phyloP scores from a whole-genome alignment of 2,113 vertebrate genomes.

The Sisor rabdophorus region DNA sequence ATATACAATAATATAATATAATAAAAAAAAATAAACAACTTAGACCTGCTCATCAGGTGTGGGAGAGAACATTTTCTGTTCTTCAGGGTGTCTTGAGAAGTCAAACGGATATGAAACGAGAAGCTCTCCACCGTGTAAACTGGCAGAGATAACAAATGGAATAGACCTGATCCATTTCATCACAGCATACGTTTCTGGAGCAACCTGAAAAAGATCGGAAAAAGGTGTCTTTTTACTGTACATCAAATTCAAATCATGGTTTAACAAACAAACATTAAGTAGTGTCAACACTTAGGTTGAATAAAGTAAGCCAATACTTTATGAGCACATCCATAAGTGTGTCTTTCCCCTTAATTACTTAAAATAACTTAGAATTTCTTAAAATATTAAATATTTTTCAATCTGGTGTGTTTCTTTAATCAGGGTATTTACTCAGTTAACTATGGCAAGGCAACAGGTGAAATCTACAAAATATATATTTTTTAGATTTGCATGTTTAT shows the following conservation, averaged over 20 bases:
- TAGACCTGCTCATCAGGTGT: slow-evolving; percentile 92
- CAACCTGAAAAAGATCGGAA: slow-evolving; percentile 70
- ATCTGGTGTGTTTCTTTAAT: too few species aligned
- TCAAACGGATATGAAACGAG: slow-evolving; percentile 95
- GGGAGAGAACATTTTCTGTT: slow-evolving; percentile 88
- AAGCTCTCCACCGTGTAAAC: slow-evolving; percentile 91
- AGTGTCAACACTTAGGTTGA: neutral
- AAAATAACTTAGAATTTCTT: too few species aligned
- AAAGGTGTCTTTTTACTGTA: neutral
- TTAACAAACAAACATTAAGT: neutral
- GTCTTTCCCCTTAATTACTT: too few species aligned
- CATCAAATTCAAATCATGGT: too few species aligned
- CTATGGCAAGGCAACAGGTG: too few species aligned
- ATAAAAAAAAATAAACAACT: neutral
- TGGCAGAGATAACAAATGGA: slow-evolving; percentile 90
- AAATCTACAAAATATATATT: too few species aligned
- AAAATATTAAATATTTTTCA: too few species aligned
- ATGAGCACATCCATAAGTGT: too few species aligned
- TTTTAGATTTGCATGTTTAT: too few species aligned
- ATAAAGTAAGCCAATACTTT: too few species aligned
- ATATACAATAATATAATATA: neutral
- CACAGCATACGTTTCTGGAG: slow-evolving; percentile 90
- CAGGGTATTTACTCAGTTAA: too few species aligned
- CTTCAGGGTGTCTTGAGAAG: slow-evolving; percentile 81
- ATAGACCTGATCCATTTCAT: slow-evolving; percentile 90